phyloP scores from a whole-genome alignment of 1,140 invertebrate genomes.

The Psilanteris sp. region DNA sequence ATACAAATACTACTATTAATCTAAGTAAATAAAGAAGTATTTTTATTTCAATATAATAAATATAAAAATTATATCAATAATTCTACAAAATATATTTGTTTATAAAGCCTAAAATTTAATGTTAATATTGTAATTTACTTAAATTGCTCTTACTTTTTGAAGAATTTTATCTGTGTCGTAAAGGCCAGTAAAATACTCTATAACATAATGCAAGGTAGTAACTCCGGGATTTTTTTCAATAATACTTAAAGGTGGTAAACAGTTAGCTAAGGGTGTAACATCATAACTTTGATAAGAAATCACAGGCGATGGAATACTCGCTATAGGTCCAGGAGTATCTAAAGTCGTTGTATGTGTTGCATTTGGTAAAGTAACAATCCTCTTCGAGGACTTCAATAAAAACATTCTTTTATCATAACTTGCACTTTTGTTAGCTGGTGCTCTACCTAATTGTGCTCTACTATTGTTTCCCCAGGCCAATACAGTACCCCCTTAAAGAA shows the following conservation, averaged over 20 bases:
- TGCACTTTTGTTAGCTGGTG: conserved; percentile 67
- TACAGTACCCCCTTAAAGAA: conserved; percentile 67
- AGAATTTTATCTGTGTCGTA: conserved; percentile 80
- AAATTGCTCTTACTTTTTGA: conserved; percentile 67
- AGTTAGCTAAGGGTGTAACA: conserved; percentile 69
- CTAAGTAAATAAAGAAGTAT: no score
- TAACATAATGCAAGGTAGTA: conserved; percentile 79
- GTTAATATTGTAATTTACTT: conserved; percentile 2
- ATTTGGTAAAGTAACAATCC: conserved; percentile 79
- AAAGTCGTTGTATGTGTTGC: conserved; percentile 71
- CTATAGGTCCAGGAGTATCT: conserved; percentile 78
- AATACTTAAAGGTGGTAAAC: conserved; percentile 67
- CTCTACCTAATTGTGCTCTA: conserved; percentile 73
- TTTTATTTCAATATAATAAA: no score
- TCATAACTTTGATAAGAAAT: conserved; percentile 77
- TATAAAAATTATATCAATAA: no score
- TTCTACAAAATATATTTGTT: no score
- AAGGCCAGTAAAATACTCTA: conserved; percentile 81
- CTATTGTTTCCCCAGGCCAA: conserved; percentile 77
- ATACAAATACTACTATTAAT: no score
- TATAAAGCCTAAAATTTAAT: no score
- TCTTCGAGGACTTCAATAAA: conserved; percentile 76
- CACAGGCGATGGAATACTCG: conserved; percentile 75
- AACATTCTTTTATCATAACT: conserved; percentile 71
- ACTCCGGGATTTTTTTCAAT: conserved; percentile 71